Percentiles rank a stretch among this genome's conserved stretches.
phyloP scores from a whole-genome alignment of 2,888 invertebrate genomes.

The Phoenoteleia sp. region DNA sequence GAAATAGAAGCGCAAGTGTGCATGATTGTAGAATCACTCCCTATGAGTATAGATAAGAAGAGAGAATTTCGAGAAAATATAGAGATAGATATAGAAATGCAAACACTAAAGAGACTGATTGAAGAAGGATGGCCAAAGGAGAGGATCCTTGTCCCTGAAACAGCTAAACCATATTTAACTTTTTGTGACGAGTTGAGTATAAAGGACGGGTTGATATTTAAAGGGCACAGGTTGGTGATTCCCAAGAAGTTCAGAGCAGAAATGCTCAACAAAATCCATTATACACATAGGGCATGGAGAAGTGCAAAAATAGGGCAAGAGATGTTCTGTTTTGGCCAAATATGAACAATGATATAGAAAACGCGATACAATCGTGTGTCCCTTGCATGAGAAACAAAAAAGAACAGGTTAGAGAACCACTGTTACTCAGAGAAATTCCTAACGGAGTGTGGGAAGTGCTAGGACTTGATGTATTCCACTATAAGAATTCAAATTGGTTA shows the following conservation, averaged over 20 bases:
- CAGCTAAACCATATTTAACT: background rate
- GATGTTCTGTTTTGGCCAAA: conserved; percentile 76
- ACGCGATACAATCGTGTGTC: conserved; percentile 66
- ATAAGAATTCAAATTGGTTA: conserved; percentile 34
- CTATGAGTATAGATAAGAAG: conserved; percentile 1
- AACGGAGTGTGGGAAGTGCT: conserved; percentile 61
- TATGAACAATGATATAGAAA: conserved; percentile 74
- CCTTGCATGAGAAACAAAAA: conserved; percentile 60
- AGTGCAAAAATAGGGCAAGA: conserved; percentile 73
- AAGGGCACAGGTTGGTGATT: conserved; percentile 36
- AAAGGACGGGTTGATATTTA: background rate
- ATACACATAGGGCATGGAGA: conserved; percentile 76
- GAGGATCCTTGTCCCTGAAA: background rate
- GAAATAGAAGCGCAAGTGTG: conserved; percentile 8
- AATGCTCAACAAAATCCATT: conserved; percentile 75
- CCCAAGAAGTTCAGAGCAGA: conserved; percentile 69
- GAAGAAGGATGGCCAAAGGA: conserved; percentile 7
- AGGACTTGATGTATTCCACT: conserved; percentile 68
- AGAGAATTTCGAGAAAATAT: background rate
- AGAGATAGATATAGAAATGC: conserved; percentile 7
- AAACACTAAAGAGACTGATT: background rate
- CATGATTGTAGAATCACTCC: background rate
- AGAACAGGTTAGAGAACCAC: conserved; percentile 48
- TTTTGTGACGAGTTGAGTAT: background rate
- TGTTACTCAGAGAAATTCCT: conserved; percentile 62